These are phyloP conservation scores for Sternotherus odoratus DNA, from an alignment of 2,797 vertebrate genomes.

Conservation along the genomic window DNA sequence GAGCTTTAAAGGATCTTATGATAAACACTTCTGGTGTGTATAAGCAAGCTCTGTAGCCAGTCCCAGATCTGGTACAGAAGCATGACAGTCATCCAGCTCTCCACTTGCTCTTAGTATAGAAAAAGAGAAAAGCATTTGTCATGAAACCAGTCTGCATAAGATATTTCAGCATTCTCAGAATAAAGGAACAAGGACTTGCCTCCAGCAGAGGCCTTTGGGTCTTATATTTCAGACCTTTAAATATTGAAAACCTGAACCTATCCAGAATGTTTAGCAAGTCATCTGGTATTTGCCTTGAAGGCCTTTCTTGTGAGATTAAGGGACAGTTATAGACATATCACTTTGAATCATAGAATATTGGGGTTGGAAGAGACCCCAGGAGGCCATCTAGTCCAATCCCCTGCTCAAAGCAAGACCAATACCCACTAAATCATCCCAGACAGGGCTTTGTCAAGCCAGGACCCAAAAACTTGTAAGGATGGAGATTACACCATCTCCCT, in stretches of 20 bases:
- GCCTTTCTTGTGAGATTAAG: conserved; percentile 34
- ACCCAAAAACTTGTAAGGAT: too few species aligned
- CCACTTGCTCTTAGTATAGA: neutral
- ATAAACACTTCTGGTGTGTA: neutral
- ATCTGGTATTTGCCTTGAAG: conserved; percentile 8
- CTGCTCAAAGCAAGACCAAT: too few species aligned
- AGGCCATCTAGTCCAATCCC: too few species aligned
- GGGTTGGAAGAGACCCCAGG: too few species aligned
- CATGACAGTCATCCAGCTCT: neutral
- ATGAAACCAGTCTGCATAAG: neutral
- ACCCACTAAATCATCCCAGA: too few species aligned
- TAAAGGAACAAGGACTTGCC: conserved; percentile 1
- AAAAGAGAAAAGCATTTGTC: neutral
- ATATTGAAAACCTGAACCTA: neutral
- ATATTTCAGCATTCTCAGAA: neutral
- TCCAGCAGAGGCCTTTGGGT: neutral
- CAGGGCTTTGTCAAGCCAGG: too few species aligned
- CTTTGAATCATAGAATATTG: neutral
- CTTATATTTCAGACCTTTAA: conserved; percentile 1
- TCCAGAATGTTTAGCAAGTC: conserved; percentile 28
- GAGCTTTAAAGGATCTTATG: neutral
- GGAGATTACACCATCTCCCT: too few species aligned
- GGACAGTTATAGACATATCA: conserved; percentile 36
- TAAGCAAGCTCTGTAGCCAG: neutral
- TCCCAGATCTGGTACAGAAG: neutral